phyloP scores from a whole-genome alignment of 2,113 vertebrate species.

The Eulacestoma nigropectus region DNA sequence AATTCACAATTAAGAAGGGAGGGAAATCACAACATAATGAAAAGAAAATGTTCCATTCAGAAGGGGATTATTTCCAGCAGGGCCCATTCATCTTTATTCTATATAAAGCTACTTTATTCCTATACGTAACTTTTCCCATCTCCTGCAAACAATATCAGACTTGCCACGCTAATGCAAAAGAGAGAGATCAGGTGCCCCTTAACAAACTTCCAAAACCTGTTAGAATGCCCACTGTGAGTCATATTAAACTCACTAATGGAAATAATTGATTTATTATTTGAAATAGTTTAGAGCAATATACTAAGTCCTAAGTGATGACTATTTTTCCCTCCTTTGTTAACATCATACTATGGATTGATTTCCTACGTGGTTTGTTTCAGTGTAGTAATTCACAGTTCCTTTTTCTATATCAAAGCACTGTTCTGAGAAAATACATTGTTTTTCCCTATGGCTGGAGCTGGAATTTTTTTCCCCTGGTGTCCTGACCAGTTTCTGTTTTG shows the following conservation, averaged over 20 bases:
- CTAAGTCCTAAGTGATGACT: background rate
- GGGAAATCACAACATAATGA: background rate
- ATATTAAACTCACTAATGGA: background rate
- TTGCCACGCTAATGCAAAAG: accelerated
- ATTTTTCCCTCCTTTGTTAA: background rate
- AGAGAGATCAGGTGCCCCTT: background rate
- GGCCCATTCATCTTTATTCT: background rate
- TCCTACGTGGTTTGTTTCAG: background rate
- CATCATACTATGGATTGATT: background rate
- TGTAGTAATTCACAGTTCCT: background rate
- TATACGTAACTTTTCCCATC: background rate
- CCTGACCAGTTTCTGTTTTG: background rate
- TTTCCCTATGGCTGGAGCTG: background rate
- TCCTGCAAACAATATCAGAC: background rate
- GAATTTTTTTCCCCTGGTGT: background rate
- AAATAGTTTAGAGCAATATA: background rate
- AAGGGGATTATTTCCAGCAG: constrained; percentile 23
- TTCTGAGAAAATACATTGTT: background rate
- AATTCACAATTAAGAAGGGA: constrained; percentile 15
- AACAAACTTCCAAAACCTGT: background rate
- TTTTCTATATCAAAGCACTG: background rate
- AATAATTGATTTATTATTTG: background rate
- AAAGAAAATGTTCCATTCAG: background rate
- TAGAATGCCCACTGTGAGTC: background rate
- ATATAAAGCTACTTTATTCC: background rate